Base-by-base conservation (phyloP, 1,140 invertebrate species). In the Drosophila takahashii region DNA sequence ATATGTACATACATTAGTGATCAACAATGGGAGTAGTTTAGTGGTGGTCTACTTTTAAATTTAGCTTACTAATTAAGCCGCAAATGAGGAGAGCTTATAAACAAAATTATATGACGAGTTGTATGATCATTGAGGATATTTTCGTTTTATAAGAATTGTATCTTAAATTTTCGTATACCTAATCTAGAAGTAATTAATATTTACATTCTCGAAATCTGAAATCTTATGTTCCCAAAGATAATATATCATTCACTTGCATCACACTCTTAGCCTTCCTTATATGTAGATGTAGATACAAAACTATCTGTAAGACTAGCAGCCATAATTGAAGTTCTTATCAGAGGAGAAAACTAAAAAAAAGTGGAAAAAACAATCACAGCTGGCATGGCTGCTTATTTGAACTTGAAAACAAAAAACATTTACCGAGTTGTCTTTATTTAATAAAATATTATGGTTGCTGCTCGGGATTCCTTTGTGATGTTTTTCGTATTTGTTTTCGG, bases 271-370 rank as follows among this genome's bases (percentile, higher is more conserved):
- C 32, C 41, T 60, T 39, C 48, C 34, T 41, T 8, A 29, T 61
- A 32, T 9, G 29, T 32, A 61, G 59, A 61, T 58, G 58, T 26
- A 67, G 45, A 64, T 67, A 67, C 44, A 50, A 18, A 47, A 50
- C 27, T 65, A 64, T 64, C 34, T 67, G 36, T 27, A 27, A n/a
- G 15, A 60, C 32, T 56, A 61, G 53, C 56, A 58, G 36, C n/a
- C 53, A 10, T 42, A 62, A 62, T 62, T 59, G 27, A 59, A 62
- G 36, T 18, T 64, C 59, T 67, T 67, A 67, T 67, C 64, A 9
- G 26, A 26, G 22, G 15, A 15, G 18, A 18, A 53, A 53, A 8
- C 34, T 9, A 53, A 32, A 62, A 42, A 42, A 32, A 26, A 56
- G 22, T 27, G 16, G 22, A 22, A 10, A 62, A 59, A 62, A 62